phyloP scores from a whole-genome alignment of 2,888 invertebrate genomes.

The Aleiodes alternator region DNA sequence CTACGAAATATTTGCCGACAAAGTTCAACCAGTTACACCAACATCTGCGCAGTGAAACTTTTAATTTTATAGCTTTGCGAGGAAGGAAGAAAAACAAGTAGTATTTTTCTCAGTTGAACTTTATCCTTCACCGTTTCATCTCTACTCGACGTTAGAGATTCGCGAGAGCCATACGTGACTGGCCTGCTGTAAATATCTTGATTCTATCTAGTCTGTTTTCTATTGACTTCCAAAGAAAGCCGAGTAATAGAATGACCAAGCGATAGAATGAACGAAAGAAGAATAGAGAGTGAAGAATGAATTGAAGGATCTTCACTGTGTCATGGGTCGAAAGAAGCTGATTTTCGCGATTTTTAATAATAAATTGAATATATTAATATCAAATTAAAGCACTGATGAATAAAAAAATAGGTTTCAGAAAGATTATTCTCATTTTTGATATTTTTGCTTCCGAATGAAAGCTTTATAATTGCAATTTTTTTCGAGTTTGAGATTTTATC shows the following conservation, averaged over 20 bases:
- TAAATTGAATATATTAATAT: too few species aligned
- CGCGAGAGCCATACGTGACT: constrained; percentile 41
- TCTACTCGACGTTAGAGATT: constrained; percentile 28
- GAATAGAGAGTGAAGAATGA: constrained; percentile 6
- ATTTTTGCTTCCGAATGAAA: too few species aligned
- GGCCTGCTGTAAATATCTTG: constrained; percentile 24
- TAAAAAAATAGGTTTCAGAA: too few species aligned
- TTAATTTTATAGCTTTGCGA: constrained; percentile 33
- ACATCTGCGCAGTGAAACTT: constrained; percentile 32
- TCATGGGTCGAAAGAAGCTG: too few species aligned
- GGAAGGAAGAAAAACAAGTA: constrained; percentile 13
- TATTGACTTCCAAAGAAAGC: constrained; percentile 43
- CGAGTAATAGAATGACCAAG: neutral
- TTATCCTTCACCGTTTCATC: constrained; percentile 21
- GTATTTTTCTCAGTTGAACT: constrained; percentile 19
- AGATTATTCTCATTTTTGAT: too few species aligned
- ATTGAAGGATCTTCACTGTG: too few species aligned
- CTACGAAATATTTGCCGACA: constrained; percentile 22
- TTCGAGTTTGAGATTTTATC: too few species aligned
- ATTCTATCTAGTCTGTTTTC: constrained; percentile 21
- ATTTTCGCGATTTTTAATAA: too few species aligned
- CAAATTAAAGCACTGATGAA: too few species aligned
- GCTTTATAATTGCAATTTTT: too few species aligned
- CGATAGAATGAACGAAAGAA: constrained; percentile 1
- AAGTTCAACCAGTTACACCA: constrained; percentile 30